Evolutionary conservation across 2,797 vertebrate genomes (phyloP).

Genomic region (Xiphorhynchus erythropygius): DNA sequence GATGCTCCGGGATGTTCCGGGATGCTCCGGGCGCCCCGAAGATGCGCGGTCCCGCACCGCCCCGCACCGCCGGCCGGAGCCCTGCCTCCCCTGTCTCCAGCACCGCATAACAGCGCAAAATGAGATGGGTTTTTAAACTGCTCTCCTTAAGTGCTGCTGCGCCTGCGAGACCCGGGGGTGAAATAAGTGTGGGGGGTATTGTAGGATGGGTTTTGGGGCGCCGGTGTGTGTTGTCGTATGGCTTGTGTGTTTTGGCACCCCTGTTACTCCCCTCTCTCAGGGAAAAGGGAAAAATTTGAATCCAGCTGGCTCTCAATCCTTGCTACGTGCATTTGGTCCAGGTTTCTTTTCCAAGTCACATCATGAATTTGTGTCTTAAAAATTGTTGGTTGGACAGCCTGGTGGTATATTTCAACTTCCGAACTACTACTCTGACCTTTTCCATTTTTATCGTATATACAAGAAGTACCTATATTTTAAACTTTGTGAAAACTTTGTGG

Average conservation of each 20-base stretch:
- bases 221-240: background rate
- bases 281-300: background rate
- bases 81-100: background rate
- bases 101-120: background rate
- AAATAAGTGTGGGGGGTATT: background rate
- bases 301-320: background rate
- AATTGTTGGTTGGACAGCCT: background rate
- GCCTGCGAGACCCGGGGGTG: background rate
- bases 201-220: background rate
- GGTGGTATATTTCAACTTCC: background rate
- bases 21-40: background rate
- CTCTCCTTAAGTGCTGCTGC: background rate
- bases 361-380: constrained; percentile 2
- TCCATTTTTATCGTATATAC: background rate
- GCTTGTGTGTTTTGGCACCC: background rate
- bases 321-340: background rate
- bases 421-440: background rate
- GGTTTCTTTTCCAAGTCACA: constrained; percentile 1
- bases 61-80: background rate
- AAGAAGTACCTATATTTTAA: background rate
- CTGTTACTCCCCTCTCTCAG: background rate
- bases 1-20: background rate
- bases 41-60: background rate
- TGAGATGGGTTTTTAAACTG: background rate
- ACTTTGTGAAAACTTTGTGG: constrained; percentile 12